Evolutionary conservation across 2,113 vertebrate genomes (phyloP).

Genomic region (Galeopterus variegatus): DNA sequence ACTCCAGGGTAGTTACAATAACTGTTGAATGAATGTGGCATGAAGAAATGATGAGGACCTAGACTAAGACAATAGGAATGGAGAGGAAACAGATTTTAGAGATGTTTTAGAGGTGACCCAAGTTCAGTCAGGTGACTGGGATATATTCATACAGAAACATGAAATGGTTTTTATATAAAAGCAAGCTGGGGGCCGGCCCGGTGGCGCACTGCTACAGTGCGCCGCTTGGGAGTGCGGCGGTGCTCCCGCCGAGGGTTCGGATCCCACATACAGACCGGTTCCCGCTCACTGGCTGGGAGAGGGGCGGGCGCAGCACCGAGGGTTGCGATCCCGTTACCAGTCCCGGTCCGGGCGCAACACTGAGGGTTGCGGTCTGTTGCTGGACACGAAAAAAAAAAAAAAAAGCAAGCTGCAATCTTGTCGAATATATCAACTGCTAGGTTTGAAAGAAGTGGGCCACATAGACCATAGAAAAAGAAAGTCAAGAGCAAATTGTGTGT

Average conservation of each 20-base stretch:
- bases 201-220: too few relatives aligned
- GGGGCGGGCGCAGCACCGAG: too few relatives aligned
- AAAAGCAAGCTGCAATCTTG: constrained; percentile 11
- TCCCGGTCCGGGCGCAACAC: too few relatives aligned
- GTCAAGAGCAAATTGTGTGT: neutral
- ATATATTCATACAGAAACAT: neutral
- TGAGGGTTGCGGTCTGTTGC: too few relatives aligned
- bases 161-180: constrained; percentile 55
- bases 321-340: too few relatives aligned
- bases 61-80: constrained; percentile 17
- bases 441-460: neutral
- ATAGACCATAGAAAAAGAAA: neutral
- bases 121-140: constrained; percentile 6
- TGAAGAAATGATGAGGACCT: neutral
- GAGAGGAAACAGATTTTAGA: constrained; percentile 49
- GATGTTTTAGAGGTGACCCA: constrained; percentile 49
- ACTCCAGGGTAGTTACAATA: neutral
- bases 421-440: neutral
- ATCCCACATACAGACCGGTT: too few relatives aligned
- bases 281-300: too few relatives aligned
- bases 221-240: too few relatives aligned
- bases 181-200: too few relatives aligned
- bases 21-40: neutral
- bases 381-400: too few relatives aligned
- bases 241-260: too few relatives aligned